Evolutionary conservation across 2,888 invertebrate genomes (phyloP).

Genomic region (Lasioglossum vierecki): DNA sequence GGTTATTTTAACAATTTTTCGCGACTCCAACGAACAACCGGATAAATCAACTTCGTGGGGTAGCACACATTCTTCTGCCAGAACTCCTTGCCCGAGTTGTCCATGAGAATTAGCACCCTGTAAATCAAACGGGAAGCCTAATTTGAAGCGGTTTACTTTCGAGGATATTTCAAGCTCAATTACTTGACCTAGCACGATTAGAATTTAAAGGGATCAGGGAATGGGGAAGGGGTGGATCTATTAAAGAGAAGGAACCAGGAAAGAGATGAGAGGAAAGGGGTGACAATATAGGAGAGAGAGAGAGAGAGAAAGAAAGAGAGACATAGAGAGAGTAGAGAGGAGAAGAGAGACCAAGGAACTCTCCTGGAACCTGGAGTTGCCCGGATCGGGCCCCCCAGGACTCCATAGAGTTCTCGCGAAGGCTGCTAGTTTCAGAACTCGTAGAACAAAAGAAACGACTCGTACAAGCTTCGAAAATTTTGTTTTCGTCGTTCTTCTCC

Average conservation of each 20-base stretch:
- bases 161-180: not conserved
- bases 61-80: constrained; percentile 88
- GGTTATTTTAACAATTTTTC: constrained; percentile 87
- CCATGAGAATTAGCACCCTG: constrained; percentile 95
- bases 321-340: no score
- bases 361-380: no score
- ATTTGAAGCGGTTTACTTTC: not conserved
- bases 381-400: no score
- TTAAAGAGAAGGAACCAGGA: not conserved
- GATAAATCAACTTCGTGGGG: constrained; percentile 85
- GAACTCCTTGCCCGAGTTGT: constrained; percentile 89
- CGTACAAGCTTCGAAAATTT: no score
- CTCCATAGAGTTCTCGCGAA: no score
- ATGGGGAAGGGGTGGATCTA: not conserved
- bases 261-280: no score
- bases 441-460: no score
- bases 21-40: constrained; percentile 80
- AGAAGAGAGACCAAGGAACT: no score
- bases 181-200: not conserved
- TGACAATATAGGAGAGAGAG: no score
- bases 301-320: no score
- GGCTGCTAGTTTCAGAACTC: no score
- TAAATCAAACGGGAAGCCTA: constrained; percentile 39
- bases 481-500: no score
- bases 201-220: not conserved